These are phyloP conservation scores for Prietella phreatophila DNA, from an alignment of 2,113 vertebrate species.

Conservation along the genomic window DNA sequence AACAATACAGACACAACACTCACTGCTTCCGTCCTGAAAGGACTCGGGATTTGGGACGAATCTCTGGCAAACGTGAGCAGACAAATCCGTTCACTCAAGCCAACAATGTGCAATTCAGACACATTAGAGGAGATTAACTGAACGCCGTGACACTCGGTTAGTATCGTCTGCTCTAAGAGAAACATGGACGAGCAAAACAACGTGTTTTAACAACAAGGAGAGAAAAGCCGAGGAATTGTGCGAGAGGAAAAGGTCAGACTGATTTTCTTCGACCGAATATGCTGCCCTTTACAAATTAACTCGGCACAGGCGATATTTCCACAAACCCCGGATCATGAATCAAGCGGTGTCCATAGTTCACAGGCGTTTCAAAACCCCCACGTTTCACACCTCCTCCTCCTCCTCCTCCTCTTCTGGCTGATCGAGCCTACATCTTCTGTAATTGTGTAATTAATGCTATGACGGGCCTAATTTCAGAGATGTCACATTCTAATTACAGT, in stretches of 20 bases:
- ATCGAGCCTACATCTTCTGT: slow-evolving; percentile 69
- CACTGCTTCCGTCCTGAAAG: neutral
- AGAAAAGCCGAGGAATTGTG: slow-evolving; percentile 62
- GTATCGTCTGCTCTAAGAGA: slow-evolving; percentile 49
- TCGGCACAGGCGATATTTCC: slow-evolving; percentile 76
- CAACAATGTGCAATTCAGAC: slow-evolving; percentile 34
- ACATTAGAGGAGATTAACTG: slow-evolving; percentile 44
- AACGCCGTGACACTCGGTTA: slow-evolving; percentile 53
- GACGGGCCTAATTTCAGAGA: slow-evolving; percentile 75
- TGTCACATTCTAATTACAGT: slow-evolving; percentile 74
- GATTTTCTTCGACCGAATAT: slow-evolving; percentile 78
- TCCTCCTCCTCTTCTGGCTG: slow-evolving; percentile 21
- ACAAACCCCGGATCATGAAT: slow-evolving; percentile 76
- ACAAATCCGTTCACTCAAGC: slow-evolving; percentile 43
- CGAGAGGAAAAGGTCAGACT: slow-evolving; percentile 76
- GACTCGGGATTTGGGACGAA: slow-evolving; percentile 28
- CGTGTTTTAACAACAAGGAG: slow-evolving; percentile 36
- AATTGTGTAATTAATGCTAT: slow-evolving; percentile 78
- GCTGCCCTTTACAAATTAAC: slow-evolving; percentile 81
- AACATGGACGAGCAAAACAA: slow-evolving; percentile 41
- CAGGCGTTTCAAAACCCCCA: slow-evolving; percentile 52
- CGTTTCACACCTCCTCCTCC: slow-evolving; percentile 15
- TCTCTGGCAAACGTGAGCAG: slow-evolving; percentile 29
- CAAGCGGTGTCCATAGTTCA: slow-evolving; percentile 72
- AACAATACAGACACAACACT: neutral